phyloP scores from a whole-genome alignment of 1,140 invertebrate genomes.

The Ctenoplectra terminalis region DNA sequence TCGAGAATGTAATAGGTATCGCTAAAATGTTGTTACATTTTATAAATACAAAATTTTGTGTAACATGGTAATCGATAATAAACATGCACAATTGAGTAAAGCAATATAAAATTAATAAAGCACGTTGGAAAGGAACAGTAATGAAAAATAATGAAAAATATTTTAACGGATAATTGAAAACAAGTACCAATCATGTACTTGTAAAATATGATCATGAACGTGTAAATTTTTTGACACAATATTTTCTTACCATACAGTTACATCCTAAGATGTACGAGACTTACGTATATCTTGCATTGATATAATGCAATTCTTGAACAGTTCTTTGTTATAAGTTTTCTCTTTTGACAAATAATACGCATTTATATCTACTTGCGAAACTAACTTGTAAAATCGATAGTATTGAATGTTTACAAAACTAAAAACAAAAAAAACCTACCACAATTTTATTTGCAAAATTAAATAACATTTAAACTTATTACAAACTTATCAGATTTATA shows the following conservation, averaged over 20 bases:
- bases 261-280: background rate
- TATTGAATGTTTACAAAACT: slow-evolving; percentile 6
- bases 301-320: background rate
- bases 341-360: background rate
- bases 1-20: background rate
- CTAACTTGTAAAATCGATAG: background rate
- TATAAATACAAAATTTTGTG: background rate
- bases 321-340: background rate
- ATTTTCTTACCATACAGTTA: background rate
- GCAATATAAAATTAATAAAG: background rate
- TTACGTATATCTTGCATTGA: background rate
- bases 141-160: background rate
- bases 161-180: background rate
- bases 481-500: slow-evolving; percentile 8
- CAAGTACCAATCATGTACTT: background rate
- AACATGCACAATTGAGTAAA: background rate
- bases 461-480: background rate
- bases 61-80: background rate
- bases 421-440: background rate
- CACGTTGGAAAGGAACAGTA: background rate
- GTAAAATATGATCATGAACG: slow-evolving; percentile 4
- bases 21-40: background rate
- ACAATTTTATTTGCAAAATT: slow-evolving; percentile 20
- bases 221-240: background rate
- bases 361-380: background rate